A percentile compares a stretch with the other conserved stretches of the same genome.
Evolutionary conservation across 2,113 vertebrate genomes (phyloP).

Genomic region (Natator depressus): DNA sequence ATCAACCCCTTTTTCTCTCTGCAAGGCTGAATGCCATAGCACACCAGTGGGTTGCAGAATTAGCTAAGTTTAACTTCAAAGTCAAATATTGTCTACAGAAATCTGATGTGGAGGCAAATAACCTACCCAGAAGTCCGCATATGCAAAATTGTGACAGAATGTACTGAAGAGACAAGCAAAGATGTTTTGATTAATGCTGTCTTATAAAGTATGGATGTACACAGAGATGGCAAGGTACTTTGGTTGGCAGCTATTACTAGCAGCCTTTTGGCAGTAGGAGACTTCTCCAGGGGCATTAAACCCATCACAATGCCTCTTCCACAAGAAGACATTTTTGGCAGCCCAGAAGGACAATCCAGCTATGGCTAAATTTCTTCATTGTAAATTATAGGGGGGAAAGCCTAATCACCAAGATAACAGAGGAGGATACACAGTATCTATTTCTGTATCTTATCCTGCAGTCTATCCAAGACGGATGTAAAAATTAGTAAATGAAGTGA

Average conservation of each 20-base stretch:
- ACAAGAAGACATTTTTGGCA: too few relatives aligned
- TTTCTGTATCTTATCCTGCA: too few relatives aligned
- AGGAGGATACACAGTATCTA: too few relatives aligned
- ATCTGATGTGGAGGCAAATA: neutral
- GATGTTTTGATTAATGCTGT: neutral
- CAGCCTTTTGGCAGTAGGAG: neutral
- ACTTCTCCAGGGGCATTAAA: neutral
- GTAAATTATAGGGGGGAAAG: too few relatives aligned
- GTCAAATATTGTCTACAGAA: neutral
- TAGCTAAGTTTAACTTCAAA: neutral
- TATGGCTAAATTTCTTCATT: too few relatives aligned
- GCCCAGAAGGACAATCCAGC: too few relatives aligned
- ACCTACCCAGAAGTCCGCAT: neutral
- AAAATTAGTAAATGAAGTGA: too few relatives aligned
- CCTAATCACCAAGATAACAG: too few relatives aligned
- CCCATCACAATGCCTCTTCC: neutral
- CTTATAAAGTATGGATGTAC: neutral
- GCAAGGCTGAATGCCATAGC: neutral
- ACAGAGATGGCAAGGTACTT: neutral
- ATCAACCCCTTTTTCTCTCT: neutral
- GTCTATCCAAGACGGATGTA: too few relatives aligned
- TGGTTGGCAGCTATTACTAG: neutral
- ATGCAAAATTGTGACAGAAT: neutral
- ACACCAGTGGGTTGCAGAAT: neutral
- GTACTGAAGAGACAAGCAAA: neutral